These are phyloP conservation scores for Suillia variegata DNA, from an alignment of 2,888 invertebrate genomes.

Conservation along the genomic window DNA sequence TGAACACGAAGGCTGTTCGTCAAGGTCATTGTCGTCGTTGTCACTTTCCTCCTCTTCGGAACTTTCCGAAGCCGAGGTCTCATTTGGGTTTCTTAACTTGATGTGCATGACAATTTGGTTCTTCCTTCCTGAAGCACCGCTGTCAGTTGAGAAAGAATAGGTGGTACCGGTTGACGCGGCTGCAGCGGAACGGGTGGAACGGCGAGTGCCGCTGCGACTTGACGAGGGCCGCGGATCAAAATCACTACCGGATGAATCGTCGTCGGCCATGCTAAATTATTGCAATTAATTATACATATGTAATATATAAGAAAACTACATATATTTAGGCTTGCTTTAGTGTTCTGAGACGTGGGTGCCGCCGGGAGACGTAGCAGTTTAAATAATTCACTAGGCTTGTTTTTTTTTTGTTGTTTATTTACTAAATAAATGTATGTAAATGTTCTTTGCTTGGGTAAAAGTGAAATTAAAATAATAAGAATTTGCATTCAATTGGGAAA, in stretches of 20 bases:
- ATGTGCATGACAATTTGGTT: conserved; percentile 60
- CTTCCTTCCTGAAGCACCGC: no score
- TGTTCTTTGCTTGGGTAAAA: no score
- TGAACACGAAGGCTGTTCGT: conserved; percentile 40
- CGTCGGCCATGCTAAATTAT: conserved; percentile 41
- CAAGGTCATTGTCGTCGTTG: conserved; percentile 36
- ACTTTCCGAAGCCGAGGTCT: conserved; percentile 23
- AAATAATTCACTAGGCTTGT: no score
- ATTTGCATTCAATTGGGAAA: conserved; percentile 3
- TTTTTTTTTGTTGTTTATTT: no score
- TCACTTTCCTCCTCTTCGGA: no score
- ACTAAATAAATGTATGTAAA: no score
- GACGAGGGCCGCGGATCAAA: conserved; percentile 37
- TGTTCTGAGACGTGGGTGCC: not conserved
- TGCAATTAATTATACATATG: conserved; percentile 33
- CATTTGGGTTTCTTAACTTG: conserved; percentile 53
- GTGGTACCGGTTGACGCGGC: no score
- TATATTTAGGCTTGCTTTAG: conserved; percentile 21
- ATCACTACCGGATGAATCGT: conserved; percentile 47
- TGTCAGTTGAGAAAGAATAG: no score
- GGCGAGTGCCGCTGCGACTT: conserved; percentile 34
- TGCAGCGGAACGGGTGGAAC: conserved; percentile 3
- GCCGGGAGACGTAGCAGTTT: not conserved
- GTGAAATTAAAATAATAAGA: conserved; percentile 10
- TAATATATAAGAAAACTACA: conserved; percentile 32